Evolutionary conservation across 1,140 invertebrate genomes (phyloP), one percentile per base, ranked within the genome.

Genomic region (Drosophila athabasca): DNA sequence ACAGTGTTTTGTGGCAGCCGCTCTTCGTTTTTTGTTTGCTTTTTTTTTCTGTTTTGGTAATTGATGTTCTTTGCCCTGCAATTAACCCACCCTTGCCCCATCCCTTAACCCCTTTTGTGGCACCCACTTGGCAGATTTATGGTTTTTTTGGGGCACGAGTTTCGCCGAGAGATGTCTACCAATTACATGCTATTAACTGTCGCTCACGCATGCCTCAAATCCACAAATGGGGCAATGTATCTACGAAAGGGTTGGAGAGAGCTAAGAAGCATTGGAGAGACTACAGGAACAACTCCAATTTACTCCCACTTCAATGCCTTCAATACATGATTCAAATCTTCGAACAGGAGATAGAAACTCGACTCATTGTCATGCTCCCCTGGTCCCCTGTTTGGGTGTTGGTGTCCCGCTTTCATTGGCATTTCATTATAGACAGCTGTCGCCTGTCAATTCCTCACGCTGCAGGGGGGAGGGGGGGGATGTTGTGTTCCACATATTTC

Each of bases 101-200:
- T 6, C 8, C 2, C 31, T 31, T 31, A 31, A 8, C 31, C 8
- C 0, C 31, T 1, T 0, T 31, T 31, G 2, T 2, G 31, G 49
- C 44, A n/a, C 44, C 4, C 45, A 39, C 35, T 39, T 5, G 35
- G 13, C 75, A 82, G 82, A 85, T 85, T 87, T 85, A 85, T 85
- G 70, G 4, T 39, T 55, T 35, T 55, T 54, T 60, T 49, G 60
- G 29, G 51, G 49, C 17, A 54, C 11, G 69, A 69, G 76, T 39
- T 78, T 83, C 61, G 58, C 79, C 51, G 66, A 69, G 67, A 54
- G 74, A 58, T 58, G 65, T 82, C 62, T 59, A 39, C 35, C 79
- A 82, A 81, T 81, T 81, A 81, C 79, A 78, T 48, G 74, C 79
- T 83, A 82, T 82, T 82, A 82, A 82, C 59, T 78, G 57, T 58